Evolutionary conservation across 2,888 invertebrate species (phyloP), one percentile per base, ranked within the genome.

Genomic region (Mesorhabditis sp.): DNA sequence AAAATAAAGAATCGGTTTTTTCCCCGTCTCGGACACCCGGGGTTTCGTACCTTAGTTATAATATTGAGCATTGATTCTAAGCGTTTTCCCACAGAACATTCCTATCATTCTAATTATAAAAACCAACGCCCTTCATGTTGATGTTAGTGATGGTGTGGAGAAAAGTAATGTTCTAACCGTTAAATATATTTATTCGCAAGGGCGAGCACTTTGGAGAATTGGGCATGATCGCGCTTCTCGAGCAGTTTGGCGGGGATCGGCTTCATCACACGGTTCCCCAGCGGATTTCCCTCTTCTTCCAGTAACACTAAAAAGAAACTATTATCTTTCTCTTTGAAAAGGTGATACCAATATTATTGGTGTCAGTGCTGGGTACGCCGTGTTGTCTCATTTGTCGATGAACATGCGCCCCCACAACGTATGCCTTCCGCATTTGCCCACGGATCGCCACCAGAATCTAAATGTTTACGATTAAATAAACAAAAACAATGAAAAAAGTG

Each of bases 251-350:
- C 92, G 0, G 98, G 98, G 74, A 99, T 92, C 0, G 98, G 98
- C 2, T 93, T 94, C 81, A 93, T 92, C 79, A 99, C 94, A 80
- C 97, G 90, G 2, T 93, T 98, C 28, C 98, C 98, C 4, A 96
- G 87, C 0, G 98, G 98, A 13, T 92, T 91, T 28, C 96, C 97
- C 43, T 66, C 66, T 66, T 66, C 42, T 43, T 66, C 28, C 7
- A 66, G 13, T 13, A 10, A 13, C 97, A 95, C 73, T 77, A 28
- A 65, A 72, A 67, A 41, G 4, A 43, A 5, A 45, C 64, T 44
- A n/a, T n/a, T n/a, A n/a, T n/a, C n/a, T n/a, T n/a, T n/a, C n/a
- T 65, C 4, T 45, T 41, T 7, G 4, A 28, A 43, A 70, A 72
- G 71, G n/a, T 66, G 7, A 43, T 72, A 75, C 76, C 97, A 69